Evolutionary conservation across 2,113 vertebrate genomes (phyloP).

Genomic region (Eclectus roratus): DNA sequence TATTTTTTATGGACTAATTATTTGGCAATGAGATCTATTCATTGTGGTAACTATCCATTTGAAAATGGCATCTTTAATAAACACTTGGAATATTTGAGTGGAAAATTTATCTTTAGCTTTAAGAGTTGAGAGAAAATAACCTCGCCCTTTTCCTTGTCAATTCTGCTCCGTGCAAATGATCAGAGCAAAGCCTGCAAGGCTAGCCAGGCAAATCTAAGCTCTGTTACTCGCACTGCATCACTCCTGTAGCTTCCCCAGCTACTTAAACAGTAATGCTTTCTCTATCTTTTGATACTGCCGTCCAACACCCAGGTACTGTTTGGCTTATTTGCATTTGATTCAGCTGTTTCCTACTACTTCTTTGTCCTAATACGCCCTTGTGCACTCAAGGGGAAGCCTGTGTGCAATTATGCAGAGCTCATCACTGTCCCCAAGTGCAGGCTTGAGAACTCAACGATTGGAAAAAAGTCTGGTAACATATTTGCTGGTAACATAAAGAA

Average conservation of each 20-base stretch:
- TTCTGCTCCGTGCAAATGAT: background rate
- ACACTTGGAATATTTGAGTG: background rate
- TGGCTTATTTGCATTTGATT: background rate
- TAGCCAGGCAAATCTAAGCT: background rate
- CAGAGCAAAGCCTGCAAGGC: background rate
- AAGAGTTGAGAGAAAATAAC: background rate
- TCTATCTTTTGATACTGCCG: background rate
- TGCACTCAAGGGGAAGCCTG: background rate
- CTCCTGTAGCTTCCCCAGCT: background rate
- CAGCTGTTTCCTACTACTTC: background rate
- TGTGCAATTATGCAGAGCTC: background rate
- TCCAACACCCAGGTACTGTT: rapidly evolving
- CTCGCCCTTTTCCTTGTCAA: background rate
- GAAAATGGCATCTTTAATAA: background rate
- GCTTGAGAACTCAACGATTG: background rate
- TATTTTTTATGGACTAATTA: background rate
- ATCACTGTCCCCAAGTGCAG: background rate
- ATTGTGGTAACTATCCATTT: background rate
- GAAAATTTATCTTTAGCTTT: background rate
- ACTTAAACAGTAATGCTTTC: background rate
- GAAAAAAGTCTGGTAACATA: background rate
- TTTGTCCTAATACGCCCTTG: background rate
- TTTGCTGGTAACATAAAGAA: background rate
- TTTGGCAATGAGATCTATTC: background rate
- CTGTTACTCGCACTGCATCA: background rate